Percentiles rank a stretch among this genome's conserved stretches.
These are phyloP conservation scores for Pyrochroa serraticornis DNA, from an alignment of 2,888 invertebrate genomes.

Conservation along the genomic window DNA sequence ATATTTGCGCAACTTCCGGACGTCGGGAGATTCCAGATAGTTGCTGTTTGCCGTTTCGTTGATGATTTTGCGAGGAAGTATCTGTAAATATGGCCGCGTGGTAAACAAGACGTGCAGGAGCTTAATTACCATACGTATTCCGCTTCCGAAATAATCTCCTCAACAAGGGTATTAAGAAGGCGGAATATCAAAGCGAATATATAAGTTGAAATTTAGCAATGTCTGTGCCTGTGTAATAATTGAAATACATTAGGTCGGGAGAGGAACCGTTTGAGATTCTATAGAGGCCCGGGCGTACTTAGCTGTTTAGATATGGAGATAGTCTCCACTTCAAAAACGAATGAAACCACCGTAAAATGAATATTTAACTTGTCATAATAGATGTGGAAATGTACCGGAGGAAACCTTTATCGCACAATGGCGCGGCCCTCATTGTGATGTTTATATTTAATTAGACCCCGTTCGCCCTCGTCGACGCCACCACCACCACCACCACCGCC, in stretches of 20 bases:
- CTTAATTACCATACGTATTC: slow-evolving; percentile 20
- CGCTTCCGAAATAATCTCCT: slow-evolving; percentile 12
- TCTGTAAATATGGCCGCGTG: no score
- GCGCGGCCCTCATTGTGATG: slow-evolving; percentile 46
- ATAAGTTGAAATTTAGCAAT: slow-evolving; percentile 14
- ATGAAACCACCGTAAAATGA: slow-evolving; percentile 51
- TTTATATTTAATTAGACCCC: slow-evolving; percentile 49
- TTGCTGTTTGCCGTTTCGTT: no score
- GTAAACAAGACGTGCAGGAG: slow-evolving; percentile 17
- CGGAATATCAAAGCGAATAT: slow-evolving; percentile 22
- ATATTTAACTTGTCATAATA: slow-evolving; percentile 53
- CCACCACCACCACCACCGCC: no score
- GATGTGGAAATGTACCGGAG: slow-evolving; percentile 47
- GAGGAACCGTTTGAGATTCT: slow-evolving; percentile 22
- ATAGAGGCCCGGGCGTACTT: slow-evolving; percentile 8
- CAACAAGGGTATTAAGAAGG: slow-evolving; percentile 11
- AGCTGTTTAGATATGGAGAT: slow-evolving; percentile 36
- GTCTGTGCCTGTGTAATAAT: slow-evolving; percentile 19
- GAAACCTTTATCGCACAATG: slow-evolving; percentile 45
- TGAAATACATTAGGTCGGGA: slow-evolving; percentile 22
- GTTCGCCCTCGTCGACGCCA: not conserved
- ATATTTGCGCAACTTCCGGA: no score
- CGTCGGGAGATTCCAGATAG: no score
- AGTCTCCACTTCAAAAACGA: slow-evolving; percentile 45
- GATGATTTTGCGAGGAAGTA: no score